Evolutionary conservation across 2,113 vertebrate species (phyloP).

Genomic region (Leucopsar rothschildi): DNA sequence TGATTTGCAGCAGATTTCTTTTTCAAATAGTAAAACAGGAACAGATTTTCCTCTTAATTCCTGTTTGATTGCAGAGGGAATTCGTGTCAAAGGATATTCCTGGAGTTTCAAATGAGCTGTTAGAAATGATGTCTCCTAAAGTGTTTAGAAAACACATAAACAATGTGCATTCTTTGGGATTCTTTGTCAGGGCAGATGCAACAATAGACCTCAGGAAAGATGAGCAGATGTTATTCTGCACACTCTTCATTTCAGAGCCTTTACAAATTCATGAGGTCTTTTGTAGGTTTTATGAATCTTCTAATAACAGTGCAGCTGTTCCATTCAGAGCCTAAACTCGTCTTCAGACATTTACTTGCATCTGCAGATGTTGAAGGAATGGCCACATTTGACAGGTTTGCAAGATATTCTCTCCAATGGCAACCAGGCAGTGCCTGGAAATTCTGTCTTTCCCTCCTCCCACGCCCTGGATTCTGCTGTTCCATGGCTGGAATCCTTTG

Average conservation of each 20-base stretch:
- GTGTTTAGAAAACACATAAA: constrained; percentile 19
- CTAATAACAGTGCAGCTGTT: constrained; percentile 36
- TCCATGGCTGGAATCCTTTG: neutral
- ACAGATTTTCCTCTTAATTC: constrained; percentile 38
- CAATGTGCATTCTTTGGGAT: constrained; percentile 15
- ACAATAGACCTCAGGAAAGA: constrained; percentile 41
- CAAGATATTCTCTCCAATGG: neutral
- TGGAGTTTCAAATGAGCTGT: constrained; percentile 18
- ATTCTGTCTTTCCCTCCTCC: neutral
- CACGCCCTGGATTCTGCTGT: neutral
- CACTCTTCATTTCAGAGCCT: constrained; percentile 38
- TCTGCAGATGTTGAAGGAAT: neutral
- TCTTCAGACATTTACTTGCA: neutral
- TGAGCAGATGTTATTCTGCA: constrained; percentile 60
- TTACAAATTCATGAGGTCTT: constrained; percentile 63
- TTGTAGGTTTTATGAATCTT: constrained; percentile 41
- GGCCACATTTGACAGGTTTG: neutral
- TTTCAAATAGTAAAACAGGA: constrained; percentile 25
- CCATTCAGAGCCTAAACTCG: neutral
- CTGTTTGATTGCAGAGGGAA: neutral
- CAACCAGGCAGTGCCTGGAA: neutral
- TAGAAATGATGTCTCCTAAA: constrained; percentile 3
- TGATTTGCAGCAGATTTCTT: constrained; percentile 28
- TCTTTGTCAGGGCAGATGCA: constrained; percentile 43
- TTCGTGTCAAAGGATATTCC: constrained; percentile 14